A percentile compares a stretch with the other conserved stretches of the same genome.
Conservation (phyloP, 2,797 vertebrate species). For the Distichodus sexfasciatus region DNA sequence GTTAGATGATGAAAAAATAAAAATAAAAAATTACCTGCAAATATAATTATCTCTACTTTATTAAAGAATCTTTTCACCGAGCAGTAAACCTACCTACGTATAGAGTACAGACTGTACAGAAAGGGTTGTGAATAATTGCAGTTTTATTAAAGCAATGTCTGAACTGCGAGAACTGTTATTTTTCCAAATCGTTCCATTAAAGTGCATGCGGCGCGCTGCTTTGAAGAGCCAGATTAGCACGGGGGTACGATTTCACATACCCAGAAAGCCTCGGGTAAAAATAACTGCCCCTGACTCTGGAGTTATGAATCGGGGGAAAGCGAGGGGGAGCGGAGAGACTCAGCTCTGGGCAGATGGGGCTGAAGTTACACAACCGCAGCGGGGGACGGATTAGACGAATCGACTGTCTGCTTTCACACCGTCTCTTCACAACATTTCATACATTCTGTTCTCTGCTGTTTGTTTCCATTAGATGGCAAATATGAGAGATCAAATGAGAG, state of each 20-base stretch:
- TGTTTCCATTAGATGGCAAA: background rate
- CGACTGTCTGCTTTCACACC: constrained; percentile 36
- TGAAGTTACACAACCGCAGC: constrained; percentile 56
- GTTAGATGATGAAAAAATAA: background rate
- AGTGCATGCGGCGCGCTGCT: constrained; percentile 63
- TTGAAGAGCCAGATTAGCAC: constrained; percentile 77
- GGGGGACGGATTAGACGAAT: constrained; percentile 46
- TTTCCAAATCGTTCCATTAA: constrained; percentile 61
- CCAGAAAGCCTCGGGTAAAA: constrained; percentile 67
- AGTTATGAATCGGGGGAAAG: constrained; percentile 65
- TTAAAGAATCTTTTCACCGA: too few species aligned
- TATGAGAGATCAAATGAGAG: background rate
- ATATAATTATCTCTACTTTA: too few species aligned
- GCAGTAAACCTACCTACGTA: too few species aligned
- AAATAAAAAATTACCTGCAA: too few species aligned
- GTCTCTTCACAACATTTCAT: constrained; percentile 49
- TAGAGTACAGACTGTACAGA: too few species aligned
- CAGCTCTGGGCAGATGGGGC: background rate
- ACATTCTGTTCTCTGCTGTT: constrained; percentile 34
- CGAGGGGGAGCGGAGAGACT: constrained; percentile 28
- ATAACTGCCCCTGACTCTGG: constrained; percentile 72
- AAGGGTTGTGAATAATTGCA: too few species aligned
- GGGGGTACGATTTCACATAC: constrained; percentile 76
- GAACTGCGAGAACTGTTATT: constrained; percentile 6
- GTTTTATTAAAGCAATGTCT: too few species aligned